A percentile compares a stretch with the other conserved stretches of the same genome.
These are phyloP conservation scores for Nasonia oneida DNA, from an alignment of 2,888 invertebrate genomes.

Conservation along the genomic window DNA sequence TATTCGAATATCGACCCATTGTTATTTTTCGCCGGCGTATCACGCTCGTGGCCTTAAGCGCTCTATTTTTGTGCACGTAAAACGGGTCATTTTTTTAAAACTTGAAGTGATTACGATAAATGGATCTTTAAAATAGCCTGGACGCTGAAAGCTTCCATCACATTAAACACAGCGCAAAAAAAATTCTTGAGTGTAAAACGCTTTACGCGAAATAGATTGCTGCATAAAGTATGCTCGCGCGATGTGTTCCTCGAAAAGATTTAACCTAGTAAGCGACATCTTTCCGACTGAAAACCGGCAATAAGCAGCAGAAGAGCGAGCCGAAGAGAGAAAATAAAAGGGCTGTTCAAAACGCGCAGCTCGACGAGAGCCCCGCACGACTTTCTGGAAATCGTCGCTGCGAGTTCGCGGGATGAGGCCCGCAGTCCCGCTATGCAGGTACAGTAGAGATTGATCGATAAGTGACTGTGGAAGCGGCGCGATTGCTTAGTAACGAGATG, in stretches of 20 bases:
- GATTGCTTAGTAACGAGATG: constrained; percentile 2
- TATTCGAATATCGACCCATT: background rate
- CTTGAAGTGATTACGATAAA: background rate
- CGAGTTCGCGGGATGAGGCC: background rate
- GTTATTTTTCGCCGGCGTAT: too few relatives aligned
- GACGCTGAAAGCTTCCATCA: background rate
- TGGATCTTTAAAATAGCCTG: background rate
- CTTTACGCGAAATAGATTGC: background rate
- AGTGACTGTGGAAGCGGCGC: background rate
- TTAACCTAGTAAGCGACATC: background rate
- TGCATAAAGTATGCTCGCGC: background rate
- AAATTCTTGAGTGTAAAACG: background rate
- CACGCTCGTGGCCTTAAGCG: background rate
- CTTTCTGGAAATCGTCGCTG: background rate
- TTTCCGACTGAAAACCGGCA: background rate
- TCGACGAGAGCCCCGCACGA: background rate
- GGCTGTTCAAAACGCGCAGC: background rate
- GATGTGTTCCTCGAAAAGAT: background rate
- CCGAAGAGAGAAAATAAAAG: background rate
- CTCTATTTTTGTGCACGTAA: background rate
- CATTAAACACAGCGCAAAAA: background rate
- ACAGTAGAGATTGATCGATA: constrained; percentile 12
- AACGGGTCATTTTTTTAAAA: background rate
- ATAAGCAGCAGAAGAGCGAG: background rate
- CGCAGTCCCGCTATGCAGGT: background rate